Evolutionary conservation across 2,888 invertebrate species (phyloP).

Genomic region (Chydorus sphaericus): DNA sequence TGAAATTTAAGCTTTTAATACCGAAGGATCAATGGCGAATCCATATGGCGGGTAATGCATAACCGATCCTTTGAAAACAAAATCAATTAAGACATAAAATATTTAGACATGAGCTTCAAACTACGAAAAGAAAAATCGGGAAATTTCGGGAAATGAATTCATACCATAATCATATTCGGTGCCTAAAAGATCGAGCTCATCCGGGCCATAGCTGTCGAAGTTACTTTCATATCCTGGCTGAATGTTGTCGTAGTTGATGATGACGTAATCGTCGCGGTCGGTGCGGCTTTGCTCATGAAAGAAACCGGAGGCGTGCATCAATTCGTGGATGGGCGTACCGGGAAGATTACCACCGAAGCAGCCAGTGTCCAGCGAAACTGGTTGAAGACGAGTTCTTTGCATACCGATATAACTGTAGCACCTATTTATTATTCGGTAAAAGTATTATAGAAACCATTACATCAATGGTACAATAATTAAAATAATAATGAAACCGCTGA

Average conservation of each 20-base stretch:
- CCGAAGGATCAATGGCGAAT: too few species aligned
- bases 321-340: conserved; percentile 33
- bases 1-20: too few species aligned
- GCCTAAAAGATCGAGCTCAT: too few species aligned
- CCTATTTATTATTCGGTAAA: conserved; percentile 12
- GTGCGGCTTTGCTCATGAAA: conserved; percentile 35
- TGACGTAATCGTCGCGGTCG: conserved; percentile 33
- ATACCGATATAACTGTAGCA: conserved; percentile 39
- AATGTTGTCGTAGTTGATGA: conserved; percentile 26
- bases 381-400: conserved; percentile 35
- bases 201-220: too few species aligned
- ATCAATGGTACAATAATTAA: neutral
- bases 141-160: too few species aligned
- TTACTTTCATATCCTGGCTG: too few species aligned
- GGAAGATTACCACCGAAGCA: conserved; percentile 25
- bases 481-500: neutral
- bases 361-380: conserved; percentile 31
- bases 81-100: too few species aligned
- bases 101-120: too few species aligned
- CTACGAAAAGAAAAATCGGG: too few species aligned
- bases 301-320: conserved; percentile 35
- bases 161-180: too few species aligned
- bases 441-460: neutral
- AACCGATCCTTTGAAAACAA: too few species aligned
- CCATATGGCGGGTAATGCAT: too few species aligned